Evolutionary conservation across 2,888 invertebrate species (phyloP), one percentile per base, ranked within the genome.

Genomic region (Abrostola tripartita): DNA sequence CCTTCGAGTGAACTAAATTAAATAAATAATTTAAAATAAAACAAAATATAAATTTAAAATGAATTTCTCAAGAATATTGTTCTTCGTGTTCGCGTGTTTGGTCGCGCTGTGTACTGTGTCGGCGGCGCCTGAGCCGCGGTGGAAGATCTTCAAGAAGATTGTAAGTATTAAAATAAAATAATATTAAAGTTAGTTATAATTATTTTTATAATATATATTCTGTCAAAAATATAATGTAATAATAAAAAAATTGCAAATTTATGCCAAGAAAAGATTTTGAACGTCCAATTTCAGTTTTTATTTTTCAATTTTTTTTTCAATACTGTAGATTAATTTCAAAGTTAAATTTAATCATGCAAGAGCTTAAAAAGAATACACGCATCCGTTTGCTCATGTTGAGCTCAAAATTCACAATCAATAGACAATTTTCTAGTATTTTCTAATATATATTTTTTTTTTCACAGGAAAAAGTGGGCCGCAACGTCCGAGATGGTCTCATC

Each of bases 121-220:
- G 2, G 88, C 84, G 0, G 86, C 86, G 8, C 89, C 88, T 0
- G 81, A 84, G 38, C 90, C 90, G 0, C 79, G 78, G 64, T 89
- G 89, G 88, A 90, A 86, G 54, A 61, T 86, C 7, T 89, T 89
- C 61, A 90, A 90, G 73, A 90, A 86, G 84, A 76, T 90, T 81
- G 90, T 90, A 79, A 90, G 87, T 86, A 49, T 10, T 44, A 24
- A 37, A 57, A 24, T 24, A 24, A 24, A 24, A 24, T 24, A 24
- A 24, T 24, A 24, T 24, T 24, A 24, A 24, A 2, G 4, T 7
- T 40, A 7, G 1, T 40, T 40, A 7, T 6, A 38, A 6, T 11
- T 12, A 9, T 35, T 49, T 5, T 37, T 9, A 37, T 0, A 12
- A n/a, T n/a, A n/a, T n/a, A n/a, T n/a, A n/a, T n/a, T n/a, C n/a